Conservation (phyloP, 2,113 vertebrate species). For the Forbesichthys papilliferus region DNA sequence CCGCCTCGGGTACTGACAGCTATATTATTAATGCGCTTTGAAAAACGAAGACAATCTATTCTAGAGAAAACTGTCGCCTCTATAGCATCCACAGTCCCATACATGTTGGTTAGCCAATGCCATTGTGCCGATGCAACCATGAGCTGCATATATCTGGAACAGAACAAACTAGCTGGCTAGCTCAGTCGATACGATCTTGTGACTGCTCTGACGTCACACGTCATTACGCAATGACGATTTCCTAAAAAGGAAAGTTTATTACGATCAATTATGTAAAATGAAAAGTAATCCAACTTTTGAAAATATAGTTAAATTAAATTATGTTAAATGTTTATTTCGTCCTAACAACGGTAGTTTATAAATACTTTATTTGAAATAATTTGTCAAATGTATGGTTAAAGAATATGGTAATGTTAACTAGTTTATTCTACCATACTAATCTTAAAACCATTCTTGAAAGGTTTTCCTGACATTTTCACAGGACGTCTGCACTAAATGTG, state of each 20-base stretch:
- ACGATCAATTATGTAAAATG: neutral
- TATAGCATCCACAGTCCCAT: neutral
- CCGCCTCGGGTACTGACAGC: neutral
- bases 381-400: no score
- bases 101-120: neutral
- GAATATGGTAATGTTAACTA: no score
- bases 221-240: conserved; percentile 60
- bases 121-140: neutral
- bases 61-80: conserved; percentile 10
- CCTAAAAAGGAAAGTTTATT: conserved; percentile 58
- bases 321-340: no score
- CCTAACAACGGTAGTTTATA: no score
- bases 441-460: neutral
- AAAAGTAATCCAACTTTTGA: neutral
- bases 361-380: no score
- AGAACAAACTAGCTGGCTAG: conserved; percentile 10
- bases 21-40: neutral
- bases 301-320: neutral
- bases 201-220: conserved; percentile 75
- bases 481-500: neutral
- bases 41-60: neutral
- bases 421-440: no score
- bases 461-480: neutral
- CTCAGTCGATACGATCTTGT: conserved; percentile 59
- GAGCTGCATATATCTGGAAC: conserved; percentile 5